A percentile compares a stretch with the other conserved stretches of the same genome.
Conservation (phyloP, 1,140 invertebrate species). For the Hesperophylax magnus region DNA sequence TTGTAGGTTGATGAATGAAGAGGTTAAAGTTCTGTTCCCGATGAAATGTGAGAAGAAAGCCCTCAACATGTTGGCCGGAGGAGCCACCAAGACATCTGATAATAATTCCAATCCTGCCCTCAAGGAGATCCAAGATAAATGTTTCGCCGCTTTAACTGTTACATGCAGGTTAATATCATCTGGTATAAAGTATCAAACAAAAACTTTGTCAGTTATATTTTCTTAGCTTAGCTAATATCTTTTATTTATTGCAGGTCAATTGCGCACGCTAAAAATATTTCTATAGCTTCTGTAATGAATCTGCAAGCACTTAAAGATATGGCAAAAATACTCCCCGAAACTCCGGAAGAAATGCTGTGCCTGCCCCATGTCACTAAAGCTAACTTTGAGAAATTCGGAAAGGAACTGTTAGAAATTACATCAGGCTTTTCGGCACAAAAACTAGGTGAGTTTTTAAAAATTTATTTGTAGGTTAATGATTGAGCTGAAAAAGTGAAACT, state of each 20-base stretch:
- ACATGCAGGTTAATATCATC: slow-evolving; percentile 64
- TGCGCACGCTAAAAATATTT: slow-evolving; percentile 70
- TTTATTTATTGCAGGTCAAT: slow-evolving; percentile 65
- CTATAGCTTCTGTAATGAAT: slow-evolving; percentile 74
- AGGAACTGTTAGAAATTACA: slow-evolving; percentile 82
- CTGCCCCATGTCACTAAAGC: slow-evolving; percentile 91
- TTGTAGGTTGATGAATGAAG: slow-evolving; percentile 63
- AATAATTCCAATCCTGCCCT: slow-evolving; percentile 57
- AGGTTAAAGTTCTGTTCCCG: slow-evolving; percentile 64
- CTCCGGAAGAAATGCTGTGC: slow-evolving; percentile 82
- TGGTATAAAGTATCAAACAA: neutral
- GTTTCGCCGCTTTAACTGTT: slow-evolving; percentile 75
- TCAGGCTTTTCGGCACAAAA: slow-evolving; percentile 76
- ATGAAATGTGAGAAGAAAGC: slow-evolving; percentile 63
- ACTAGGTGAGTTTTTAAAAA: slow-evolving; percentile 65
- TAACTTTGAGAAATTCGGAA: slow-evolving; percentile 91
- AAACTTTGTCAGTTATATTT: neutral
- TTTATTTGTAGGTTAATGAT: too few species aligned
- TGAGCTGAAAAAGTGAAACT: too few species aligned
- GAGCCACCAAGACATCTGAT: slow-evolving; percentile 55
- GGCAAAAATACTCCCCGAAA: slow-evolving; percentile 83
- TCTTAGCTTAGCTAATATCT: neutral
- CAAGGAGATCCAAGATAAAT: slow-evolving; percentile 69
- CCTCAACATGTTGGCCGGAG: slow-evolving; percentile 49
- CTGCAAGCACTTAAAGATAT: slow-evolving; percentile 82